A percentile compares a stretch with the other conserved stretches of the same genome.
Evolutionary conservation across 2,113 vertebrate species (phyloP).

Genomic region (Hippocampus guttulatus): DNA sequence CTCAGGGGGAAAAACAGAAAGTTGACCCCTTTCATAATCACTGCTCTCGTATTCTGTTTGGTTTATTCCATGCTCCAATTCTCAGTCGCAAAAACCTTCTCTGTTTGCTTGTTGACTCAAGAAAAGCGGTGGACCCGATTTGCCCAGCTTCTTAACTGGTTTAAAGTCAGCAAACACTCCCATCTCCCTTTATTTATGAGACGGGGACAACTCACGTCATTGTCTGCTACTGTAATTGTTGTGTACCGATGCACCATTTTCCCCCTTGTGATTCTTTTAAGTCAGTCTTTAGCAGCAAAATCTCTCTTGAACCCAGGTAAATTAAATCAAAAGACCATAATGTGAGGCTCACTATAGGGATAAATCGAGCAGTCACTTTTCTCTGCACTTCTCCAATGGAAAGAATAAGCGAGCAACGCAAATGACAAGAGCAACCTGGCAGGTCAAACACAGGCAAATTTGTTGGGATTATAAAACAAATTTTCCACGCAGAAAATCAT

Average conservation of each 20-base stretch:
- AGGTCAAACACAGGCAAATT: neutral
- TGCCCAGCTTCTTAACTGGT: conserved; percentile 4
- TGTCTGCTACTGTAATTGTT: neutral
- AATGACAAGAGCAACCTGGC: neutral
- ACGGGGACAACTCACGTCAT: conserved; percentile 14
- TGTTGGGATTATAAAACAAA: neutral
- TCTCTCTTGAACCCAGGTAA: neutral
- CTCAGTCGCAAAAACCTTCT: neutral
- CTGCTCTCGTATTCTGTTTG: conserved; percentile 3
- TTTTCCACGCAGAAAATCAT: neutral
- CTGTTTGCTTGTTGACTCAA: conserved; percentile 26
- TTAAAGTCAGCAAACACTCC: conserved; percentile 35
- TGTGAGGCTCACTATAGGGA: too few species aligned
- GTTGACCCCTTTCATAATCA: conserved; percentile 6
- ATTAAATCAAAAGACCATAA: neutral
- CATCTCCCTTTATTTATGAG: conserved; percentile 21
- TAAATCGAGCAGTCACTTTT: too few species aligned
- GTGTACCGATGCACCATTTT: neutral
- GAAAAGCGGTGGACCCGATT: conserved; percentile 23
- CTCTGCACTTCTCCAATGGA: neutral
- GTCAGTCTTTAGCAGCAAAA: neutral
- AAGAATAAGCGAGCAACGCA: neutral
- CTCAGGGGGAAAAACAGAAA: conserved; percentile 15
- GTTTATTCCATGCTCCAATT: conserved; percentile 3
- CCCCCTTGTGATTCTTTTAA: neutral